Conservation (phyloP, 2,888 invertebrate genomes). For the Hirtodrosophila histrioides region DNA sequence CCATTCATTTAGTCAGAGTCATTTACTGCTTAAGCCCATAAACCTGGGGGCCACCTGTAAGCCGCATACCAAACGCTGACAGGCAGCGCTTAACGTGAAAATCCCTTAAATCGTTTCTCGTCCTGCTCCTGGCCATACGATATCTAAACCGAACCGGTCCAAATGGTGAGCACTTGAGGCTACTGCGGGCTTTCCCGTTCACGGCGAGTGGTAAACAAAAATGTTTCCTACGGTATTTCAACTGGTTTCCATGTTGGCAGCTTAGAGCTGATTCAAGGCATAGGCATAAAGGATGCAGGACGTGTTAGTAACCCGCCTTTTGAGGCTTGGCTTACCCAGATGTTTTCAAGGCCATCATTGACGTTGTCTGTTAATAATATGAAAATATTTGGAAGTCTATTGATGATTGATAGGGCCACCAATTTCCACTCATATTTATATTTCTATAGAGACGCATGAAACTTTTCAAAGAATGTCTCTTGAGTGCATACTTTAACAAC, state of each 20-base stretch:
- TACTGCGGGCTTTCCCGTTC: conserved; percentile 30
- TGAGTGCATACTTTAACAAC: no score
- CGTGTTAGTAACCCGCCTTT: no score
- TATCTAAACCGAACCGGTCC: background rate
- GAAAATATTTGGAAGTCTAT: no score
- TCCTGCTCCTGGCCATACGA: conserved; percentile 12
- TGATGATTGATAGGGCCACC: no score
- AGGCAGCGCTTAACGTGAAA: conserved; percentile 70
- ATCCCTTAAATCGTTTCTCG: conserved; percentile 65
- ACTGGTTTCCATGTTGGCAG: conserved; percentile 38
- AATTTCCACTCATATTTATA: no score
- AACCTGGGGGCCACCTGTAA: conserved; percentile 67
- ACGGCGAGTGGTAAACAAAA: conserved; percentile 54
- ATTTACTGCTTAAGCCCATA: conserved; percentile 66
- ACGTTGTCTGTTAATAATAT: no score
- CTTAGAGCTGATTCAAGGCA: conserved; percentile 26
- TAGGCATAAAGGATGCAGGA: background rate
- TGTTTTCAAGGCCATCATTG: no score
- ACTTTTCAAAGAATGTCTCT: no score
- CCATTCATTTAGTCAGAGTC: conserved; percentile 62
- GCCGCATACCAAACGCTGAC: conserved; percentile 77
- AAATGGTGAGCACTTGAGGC: conserved; percentile 33
- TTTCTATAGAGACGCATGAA: no score
- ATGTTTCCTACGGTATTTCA: conserved; percentile 38
- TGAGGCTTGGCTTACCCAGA: no score